phyloP scores from a whole-genome alignment of 1,140 invertebrate species.

The Scaptomyza graminum region DNA sequence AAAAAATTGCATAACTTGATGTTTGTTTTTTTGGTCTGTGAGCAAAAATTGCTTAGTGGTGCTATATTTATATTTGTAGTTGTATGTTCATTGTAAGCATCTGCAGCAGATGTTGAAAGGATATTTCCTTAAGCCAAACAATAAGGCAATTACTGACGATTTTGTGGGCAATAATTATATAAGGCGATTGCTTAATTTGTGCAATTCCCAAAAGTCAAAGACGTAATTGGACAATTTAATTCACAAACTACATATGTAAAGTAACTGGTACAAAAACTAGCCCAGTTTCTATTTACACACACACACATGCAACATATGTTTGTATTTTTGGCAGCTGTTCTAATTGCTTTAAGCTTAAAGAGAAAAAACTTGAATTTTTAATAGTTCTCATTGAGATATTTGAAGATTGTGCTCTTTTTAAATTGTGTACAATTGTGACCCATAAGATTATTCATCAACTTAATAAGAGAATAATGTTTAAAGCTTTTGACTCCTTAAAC shows the following conservation, averaged over 20 bases:
- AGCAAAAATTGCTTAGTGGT: no score
- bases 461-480: no score
- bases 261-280: no score
- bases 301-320: not conserved
- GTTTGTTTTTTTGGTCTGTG: no score
- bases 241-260: not conserved
- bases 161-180: constrained; percentile 9
- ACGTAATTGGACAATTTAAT: constrained; percentile 1
- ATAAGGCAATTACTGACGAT: constrained; percentile 20
- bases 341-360: not conserved
- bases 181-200: constrained; percentile 11
- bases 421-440: no score
- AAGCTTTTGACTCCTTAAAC: no score
- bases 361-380: not conserved
- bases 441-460: no score
- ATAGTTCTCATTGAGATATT: not conserved
- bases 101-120: no score
- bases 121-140: constrained; percentile 1
- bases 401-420: no score
- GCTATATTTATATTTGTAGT: no score
- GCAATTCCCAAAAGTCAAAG: not conserved
- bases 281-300: not conserved
- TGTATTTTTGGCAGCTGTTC: not conserved
- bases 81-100: no score
- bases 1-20: no score